phyloP scores from a whole-genome alignment of 2,797 vertebrate genomes.

The Tangara arthus region DNA sequence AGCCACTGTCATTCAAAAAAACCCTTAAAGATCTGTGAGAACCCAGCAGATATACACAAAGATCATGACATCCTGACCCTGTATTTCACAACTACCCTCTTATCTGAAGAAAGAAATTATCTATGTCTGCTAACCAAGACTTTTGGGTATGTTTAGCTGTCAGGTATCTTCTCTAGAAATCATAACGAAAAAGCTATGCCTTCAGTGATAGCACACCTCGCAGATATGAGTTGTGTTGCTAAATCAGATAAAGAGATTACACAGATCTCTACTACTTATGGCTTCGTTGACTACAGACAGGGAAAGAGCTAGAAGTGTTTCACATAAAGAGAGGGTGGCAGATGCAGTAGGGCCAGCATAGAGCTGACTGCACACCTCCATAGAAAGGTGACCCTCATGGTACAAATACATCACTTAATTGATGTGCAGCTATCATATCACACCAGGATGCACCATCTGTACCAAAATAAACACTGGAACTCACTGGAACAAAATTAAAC shows the following conservation, averaged over 20 bases:
- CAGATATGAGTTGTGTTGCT: not conserved
- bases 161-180: not conserved
- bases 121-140: not conserved
- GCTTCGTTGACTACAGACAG: not conserved
- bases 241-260: not conserved
- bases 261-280: not conserved
- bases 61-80: not conserved
- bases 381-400: not conserved
- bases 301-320: not conserved
- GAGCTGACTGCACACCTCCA: not conserved
- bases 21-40: not conserved
- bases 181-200: not conserved
- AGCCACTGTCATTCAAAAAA: not conserved
- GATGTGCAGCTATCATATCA: not conserved
- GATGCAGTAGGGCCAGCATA: not conserved
- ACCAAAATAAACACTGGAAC: not conserved
- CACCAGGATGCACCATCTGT: not conserved
- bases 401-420: not conserved
- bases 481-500: not conserved
- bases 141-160: not conserved
- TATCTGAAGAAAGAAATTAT: not conserved
- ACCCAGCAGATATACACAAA: not conserved
- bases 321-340: not conserved
- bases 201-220: not conserved
- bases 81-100: not conserved